Conservation (phyloP, 2,113 vertebrate genomes). For the Ochotona curzoniae region DNA sequence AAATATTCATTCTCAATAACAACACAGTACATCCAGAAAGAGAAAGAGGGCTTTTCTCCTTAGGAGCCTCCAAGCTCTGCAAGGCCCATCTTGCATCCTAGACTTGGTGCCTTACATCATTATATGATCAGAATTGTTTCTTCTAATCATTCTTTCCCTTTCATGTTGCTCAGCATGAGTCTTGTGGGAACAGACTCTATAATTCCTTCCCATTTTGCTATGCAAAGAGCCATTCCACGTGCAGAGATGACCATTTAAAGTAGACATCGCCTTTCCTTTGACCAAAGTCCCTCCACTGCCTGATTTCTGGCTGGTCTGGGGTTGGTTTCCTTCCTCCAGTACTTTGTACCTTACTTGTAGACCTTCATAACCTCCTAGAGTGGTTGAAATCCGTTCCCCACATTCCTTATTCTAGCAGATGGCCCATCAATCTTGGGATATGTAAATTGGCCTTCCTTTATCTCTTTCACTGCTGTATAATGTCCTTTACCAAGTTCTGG, state of each 20-base stretch:
- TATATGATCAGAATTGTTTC: not conserved
- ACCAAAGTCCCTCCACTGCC: not conserved
- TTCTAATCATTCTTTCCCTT: not conserved
- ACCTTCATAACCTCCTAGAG: not conserved
- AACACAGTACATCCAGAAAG: not conserved
- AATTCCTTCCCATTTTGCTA: not conserved
- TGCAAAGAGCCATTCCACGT: not conserved
- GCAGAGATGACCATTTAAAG: not conserved
- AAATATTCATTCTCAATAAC: not conserved
- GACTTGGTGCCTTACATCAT: not conserved
- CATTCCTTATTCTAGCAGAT: constrained; percentile 4
- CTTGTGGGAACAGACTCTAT: not conserved
- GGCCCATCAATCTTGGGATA: not conserved
- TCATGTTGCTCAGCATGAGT: not conserved
- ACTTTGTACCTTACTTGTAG: not conserved
- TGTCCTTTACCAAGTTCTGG: constrained; percentile 3
- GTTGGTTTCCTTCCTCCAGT: not conserved
- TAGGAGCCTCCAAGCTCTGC: not conserved
- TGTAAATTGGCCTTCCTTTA: not conserved
- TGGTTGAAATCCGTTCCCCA: not conserved
- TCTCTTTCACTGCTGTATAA: not conserved
- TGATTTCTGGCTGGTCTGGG: not conserved
- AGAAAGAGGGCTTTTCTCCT: not conserved
- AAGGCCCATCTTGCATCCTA: not conserved
- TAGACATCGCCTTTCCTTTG: not conserved